phyloP scores from a whole-genome alignment of 2,113 vertebrate species.

The Indicator maculatus region DNA sequence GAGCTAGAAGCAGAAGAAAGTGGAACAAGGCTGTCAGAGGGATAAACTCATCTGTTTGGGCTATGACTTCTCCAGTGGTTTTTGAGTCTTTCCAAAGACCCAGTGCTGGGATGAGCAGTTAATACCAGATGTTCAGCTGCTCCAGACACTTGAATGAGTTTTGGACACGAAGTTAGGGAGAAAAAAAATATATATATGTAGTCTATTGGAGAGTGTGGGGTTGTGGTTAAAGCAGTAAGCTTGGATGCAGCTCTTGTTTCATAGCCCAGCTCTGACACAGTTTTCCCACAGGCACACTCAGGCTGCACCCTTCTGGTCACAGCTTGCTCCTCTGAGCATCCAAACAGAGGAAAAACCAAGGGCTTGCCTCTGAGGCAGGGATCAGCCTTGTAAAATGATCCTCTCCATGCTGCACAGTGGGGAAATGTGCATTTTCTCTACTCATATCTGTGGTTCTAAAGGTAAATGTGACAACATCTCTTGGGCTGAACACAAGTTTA shows the following conservation, averaged over 20 bases:
- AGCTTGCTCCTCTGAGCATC: background rate
- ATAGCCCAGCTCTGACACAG: background rate
- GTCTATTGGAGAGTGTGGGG: background rate
- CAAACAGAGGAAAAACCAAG: fast-evolving
- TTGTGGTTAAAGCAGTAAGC: background rate
- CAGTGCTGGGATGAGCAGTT: background rate
- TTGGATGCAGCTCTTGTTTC: background rate
- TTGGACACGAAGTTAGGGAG: background rate
- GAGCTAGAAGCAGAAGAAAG: background rate
- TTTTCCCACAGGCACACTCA: background rate
- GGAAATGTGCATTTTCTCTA: background rate
- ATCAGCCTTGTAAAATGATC: background rate
- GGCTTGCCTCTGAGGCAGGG: background rate
- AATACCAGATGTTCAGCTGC: background rate
- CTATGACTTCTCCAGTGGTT: background rate
- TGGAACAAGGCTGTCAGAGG: background rate
- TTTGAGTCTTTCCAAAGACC: background rate
- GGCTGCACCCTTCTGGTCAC: background rate
- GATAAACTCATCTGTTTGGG: background rate
- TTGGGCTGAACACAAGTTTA: background rate
- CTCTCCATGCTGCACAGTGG: fast-evolving
- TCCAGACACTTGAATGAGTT: background rate
- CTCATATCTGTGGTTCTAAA: background rate
- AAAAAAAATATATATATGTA: background rate
- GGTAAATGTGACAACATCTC: background rate